Conservation (phyloP, 1,140 invertebrate species). For the Nymphalis io region DNA sequence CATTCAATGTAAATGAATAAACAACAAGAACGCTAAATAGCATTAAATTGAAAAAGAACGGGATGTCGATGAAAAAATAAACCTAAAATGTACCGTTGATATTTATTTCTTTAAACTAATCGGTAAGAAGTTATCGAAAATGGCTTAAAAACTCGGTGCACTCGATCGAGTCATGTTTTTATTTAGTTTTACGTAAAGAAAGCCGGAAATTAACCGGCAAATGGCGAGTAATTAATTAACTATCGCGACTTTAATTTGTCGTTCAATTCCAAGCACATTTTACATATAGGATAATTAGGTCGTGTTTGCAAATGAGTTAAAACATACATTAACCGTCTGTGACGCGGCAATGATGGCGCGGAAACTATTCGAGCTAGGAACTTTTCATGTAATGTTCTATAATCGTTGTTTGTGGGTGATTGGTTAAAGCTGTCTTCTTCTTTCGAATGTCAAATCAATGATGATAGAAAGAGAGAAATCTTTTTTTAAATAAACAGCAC, state of each 20-base stretch:
- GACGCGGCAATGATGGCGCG: no score
- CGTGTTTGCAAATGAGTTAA: no score
- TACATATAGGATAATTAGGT: not conserved
- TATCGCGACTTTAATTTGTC: conserved; percentile 4
- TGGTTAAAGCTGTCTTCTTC: no score
- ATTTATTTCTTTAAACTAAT: conserved; percentile 10
- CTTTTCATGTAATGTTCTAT: no score
- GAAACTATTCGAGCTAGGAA: no score
- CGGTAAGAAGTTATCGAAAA: conserved; percentile 10
- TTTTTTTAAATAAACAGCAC: no score
- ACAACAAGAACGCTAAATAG: not conserved
- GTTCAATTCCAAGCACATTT: conserved; percentile 1
- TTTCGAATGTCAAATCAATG: no score
- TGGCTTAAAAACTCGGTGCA: conserved; percentile 22
- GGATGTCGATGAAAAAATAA: not conserved
- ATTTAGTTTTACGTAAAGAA: conserved; percentile 41
- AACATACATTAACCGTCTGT: no score
- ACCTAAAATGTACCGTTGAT: not conserved
- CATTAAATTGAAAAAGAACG: conserved; percentile 22
- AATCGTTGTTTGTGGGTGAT: no score
- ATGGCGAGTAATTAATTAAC: conserved; percentile 9
- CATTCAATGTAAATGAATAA: not conserved
- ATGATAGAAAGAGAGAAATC: no score
- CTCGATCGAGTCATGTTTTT: conserved; percentile 28
- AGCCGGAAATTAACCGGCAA: conserved; percentile 41